phyloP scores from a whole-genome alignment of 2,113 vertebrate species.

The Archocentrus centrarchus region DNA sequence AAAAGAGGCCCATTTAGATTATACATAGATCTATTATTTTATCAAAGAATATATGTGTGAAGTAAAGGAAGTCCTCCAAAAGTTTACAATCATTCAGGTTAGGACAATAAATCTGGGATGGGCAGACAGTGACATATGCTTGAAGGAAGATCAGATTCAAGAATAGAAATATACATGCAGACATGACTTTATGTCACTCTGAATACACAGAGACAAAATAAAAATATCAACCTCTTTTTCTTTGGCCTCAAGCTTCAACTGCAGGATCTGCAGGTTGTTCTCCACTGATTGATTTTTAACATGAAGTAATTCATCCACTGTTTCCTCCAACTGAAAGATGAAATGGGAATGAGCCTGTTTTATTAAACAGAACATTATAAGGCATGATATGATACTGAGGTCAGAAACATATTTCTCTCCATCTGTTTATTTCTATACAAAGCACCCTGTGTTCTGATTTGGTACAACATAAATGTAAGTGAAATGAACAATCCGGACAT shows the following conservation, averaged over 20 bases:
- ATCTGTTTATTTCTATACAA: neutral
- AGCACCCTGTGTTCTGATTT: neutral
- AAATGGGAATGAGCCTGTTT: neutral
- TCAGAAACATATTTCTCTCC: rapidly evolving
- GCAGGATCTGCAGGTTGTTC: neutral
- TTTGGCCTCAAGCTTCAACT: neutral
- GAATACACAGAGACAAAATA: neutral
- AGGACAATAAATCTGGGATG: too few species aligned
- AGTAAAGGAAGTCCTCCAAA: too few species aligned
- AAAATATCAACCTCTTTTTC: neutral
- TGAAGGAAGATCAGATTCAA: too few species aligned
- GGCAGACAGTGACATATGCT: too few species aligned
- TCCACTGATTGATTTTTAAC: neutral
- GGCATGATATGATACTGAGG: neutral
- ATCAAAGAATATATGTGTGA: neutral
- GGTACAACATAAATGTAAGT: neutral
- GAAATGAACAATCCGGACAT: too few species aligned
- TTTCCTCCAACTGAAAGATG: neutral
- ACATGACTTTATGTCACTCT: neutral
- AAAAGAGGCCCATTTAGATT: too few species aligned
- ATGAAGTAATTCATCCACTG: neutral
- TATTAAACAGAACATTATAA: too few species aligned
- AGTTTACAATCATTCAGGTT: too few species aligned
- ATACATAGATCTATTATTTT: too few species aligned
- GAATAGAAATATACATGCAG: neutral